phyloP scores from a whole-genome alignment of 2,797 vertebrate genomes.

The Notoglanidium macrostoma region DNA sequence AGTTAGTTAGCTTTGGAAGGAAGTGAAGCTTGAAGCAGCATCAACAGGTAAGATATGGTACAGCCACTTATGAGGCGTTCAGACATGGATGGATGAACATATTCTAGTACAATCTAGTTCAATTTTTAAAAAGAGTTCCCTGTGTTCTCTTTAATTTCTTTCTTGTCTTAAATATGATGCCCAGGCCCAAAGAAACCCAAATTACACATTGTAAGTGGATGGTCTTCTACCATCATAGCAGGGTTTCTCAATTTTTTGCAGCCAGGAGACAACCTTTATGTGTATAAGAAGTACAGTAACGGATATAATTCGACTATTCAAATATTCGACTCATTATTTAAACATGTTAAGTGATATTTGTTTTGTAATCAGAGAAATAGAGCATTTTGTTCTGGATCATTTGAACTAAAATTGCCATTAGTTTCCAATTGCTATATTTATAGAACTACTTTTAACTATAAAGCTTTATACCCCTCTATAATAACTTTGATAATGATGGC shows the following conservation, averaged over 20 bases:
- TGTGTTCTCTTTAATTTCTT: background rate
- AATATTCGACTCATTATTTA: background rate
- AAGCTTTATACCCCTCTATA: constrained; percentile 40
- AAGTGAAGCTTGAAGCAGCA: background rate
- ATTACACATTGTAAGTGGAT: background rate
- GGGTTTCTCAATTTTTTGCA: background rate
- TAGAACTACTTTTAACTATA: background rate
- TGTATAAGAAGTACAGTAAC: background rate
- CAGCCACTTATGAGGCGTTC: background rate
- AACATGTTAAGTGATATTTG: background rate
- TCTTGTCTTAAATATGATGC: background rate
- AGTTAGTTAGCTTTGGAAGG: background rate
- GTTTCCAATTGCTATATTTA: background rate
- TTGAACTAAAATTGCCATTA: constrained; percentile 3
- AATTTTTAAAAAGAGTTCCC: no score
- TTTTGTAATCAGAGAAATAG: background rate
- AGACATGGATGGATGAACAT: background rate
- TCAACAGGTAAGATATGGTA: background rate
- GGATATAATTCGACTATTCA: background rate
- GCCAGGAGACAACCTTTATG: background rate
- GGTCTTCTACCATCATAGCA: background rate
- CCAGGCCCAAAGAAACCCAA: background rate
- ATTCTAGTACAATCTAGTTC: background rate
- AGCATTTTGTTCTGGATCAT: background rate
- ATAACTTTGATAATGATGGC: constrained; percentile 55